Base-by-base conservation (phyloP, 1,140 invertebrate species). In the Aphaenogaster rudis region DNA sequence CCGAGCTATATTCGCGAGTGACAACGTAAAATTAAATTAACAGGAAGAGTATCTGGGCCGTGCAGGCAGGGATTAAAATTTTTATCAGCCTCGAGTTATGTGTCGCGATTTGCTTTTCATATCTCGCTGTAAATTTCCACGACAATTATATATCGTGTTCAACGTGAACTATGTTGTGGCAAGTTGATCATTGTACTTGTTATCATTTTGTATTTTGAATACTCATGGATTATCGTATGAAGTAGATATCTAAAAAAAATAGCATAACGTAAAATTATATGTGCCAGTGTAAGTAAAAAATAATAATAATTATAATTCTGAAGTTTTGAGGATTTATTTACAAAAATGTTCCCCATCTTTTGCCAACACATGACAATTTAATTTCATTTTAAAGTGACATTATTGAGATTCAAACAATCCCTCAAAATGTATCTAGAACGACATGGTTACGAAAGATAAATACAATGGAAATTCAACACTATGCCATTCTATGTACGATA, bases 21-120 rank as follows among this genome's bases (percentile, higher is more conserved):
- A 72, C 61, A 36, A 67, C 28, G 42, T 84, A 84, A 74, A 84
- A 84, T 84, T 48, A 76, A 84, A 84, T 84, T 84, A 84, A 63
- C 42, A 39, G 54, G 13, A 84, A 76, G 45, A 76, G 57, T 74
- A 76, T 36, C 42, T 59, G 57, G 45, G 33, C 13, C 13, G 45
- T 54, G 54, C 69, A 21, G 1, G 57, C 69, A 15, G 17, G 33
- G 42, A 84, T 74, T 84, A 74, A 61, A 84, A 84, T 84, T 84
- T 74, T 76, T 84, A 84, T 63, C 69, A 84, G 42, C 54, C 54
- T 17, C 45, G 42, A 84, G 42, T 84, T 74, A 82, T 17, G 39
- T 82, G 79, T 82, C 33, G 67, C 67, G 67, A 72, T 82, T 72
- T 45, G 69, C 54, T 76, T 74, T 84, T 61, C 45, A 61, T 74